Percentiles rank a stretch among this genome's conserved stretches.
phyloP scores from a whole-genome alignment of 2,113 vertebrate species.

The Bucco capensis region DNA sequence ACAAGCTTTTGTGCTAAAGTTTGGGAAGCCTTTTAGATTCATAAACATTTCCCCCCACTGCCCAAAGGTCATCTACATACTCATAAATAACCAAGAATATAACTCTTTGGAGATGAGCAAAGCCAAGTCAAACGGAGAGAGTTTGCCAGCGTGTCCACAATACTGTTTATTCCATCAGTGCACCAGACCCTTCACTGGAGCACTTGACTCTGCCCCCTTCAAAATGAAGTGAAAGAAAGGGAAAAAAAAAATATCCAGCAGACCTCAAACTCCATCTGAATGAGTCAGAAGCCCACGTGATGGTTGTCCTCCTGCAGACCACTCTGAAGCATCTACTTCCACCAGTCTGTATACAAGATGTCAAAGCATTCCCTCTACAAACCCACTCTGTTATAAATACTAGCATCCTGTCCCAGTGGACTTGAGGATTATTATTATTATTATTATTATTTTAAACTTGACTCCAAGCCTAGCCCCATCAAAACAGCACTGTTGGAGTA shows the following conservation, averaged over 20 bases:
- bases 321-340: background rate
- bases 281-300: conserved; percentile 23
- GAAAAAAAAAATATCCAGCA: background rate
- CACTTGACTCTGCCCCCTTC: conserved; percentile 38
- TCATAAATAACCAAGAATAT: conserved; percentile 58
- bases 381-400: conserved; percentile 27
- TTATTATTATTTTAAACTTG: background rate
- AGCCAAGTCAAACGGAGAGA: conserved; percentile 55
- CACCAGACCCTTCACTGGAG: background rate
- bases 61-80: conserved; percentile 41
- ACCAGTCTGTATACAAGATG: background rate
- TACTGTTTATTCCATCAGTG: conserved; percentile 42
- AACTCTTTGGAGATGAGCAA: conserved; percentile 17
- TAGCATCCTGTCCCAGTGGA: background rate
- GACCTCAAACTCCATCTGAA: conserved; percentile 10
- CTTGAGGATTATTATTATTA: background rate
- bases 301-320: background rate
- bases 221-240: background rate
- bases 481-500: background rate
- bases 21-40: conserved; percentile 25
- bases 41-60: conserved; percentile 52
- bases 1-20: conserved; percentile 36
- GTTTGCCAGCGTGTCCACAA: conserved; percentile 34
- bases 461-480: conserved; percentile 24
- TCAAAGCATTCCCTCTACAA: conserved; percentile 24